Conservation (phyloP, 2,797 vertebrate genomes). For the Falco naumanni region DNA sequence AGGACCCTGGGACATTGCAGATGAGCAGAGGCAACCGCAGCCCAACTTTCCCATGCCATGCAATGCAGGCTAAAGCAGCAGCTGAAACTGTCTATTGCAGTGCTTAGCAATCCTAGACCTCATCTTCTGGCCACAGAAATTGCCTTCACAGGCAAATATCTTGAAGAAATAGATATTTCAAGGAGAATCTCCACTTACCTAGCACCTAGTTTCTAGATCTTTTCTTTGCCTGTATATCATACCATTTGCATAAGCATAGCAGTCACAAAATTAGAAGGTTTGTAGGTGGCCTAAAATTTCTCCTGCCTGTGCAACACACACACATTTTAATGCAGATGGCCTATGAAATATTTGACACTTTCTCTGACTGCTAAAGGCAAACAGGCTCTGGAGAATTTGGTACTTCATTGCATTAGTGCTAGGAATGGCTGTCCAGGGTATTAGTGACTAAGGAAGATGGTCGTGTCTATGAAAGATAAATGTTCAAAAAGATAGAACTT, state of each 20-base stretch:
- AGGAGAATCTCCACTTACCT: not conserved
- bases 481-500: not conserved
- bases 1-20: not conserved
- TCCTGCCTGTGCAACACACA: not conserved
- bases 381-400: not conserved
- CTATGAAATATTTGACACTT: not conserved
- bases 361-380: not conserved
- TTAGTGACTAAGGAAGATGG: not conserved
- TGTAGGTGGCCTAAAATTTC: not conserved
- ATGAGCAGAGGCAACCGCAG: not conserved
- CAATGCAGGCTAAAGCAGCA: not conserved
- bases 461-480: not conserved
- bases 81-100: not conserved
- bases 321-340: no score
- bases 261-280: not conserved
- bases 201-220: not conserved
- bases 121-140: not conserved
- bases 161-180: not conserved
- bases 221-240: not conserved
- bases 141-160: not conserved
- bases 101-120: not conserved
- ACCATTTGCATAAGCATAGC: not conserved
- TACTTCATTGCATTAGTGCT: not conserved
- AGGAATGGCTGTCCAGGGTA: not conserved
- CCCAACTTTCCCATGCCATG: not conserved